Evolutionary conservation across 2,113 vertebrate genomes (phyloP).

Genomic region (Perccottus glenii): DNA sequence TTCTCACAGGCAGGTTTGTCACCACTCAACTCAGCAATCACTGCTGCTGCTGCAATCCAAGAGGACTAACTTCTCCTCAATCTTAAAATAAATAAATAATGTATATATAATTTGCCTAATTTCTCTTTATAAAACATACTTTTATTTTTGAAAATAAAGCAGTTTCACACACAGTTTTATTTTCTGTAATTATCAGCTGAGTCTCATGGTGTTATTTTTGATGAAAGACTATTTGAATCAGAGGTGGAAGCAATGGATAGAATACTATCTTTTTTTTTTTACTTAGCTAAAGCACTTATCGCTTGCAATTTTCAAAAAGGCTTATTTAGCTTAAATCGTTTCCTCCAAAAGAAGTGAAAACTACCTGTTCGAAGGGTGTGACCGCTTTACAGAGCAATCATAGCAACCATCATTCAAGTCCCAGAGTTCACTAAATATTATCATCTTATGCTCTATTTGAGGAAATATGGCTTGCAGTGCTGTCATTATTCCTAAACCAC

Average conservation of each 20-base stretch:
- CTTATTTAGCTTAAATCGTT: constrained; percentile 26
- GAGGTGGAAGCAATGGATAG: background rate
- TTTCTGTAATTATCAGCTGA: background rate
- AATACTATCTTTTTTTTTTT: background rate
- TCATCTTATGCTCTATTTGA: constrained; percentile 50
- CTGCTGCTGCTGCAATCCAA: constrained; percentile 4
- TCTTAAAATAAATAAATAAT: background rate
- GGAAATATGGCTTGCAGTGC: constrained; percentile 36
- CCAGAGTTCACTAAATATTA: constrained; percentile 36
- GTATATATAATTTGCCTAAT: no score
- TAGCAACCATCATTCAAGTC: constrained; percentile 31
- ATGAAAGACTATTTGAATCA: background rate
- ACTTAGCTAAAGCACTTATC: background rate
- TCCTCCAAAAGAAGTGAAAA: constrained; percentile 27
- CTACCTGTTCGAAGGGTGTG: constrained; percentile 49
- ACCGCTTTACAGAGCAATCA: constrained; percentile 42
- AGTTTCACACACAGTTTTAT: background rate
- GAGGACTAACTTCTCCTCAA: background rate
- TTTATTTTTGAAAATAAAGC: background rate
- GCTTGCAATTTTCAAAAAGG: constrained; percentile 20
- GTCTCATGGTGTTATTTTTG: background rate
- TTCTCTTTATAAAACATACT: no score
- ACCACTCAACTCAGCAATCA: constrained; percentile 40
- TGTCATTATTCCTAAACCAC: constrained; percentile 64
- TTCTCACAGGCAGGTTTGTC: constrained; percentile 15